A percentile compares a stretch with the other conserved stretches of the same genome.
These are phyloP conservation scores for Odocoileus hemionus DNA, from an alignment of 2,113 vertebrate species.

Conservation along the genomic window DNA sequence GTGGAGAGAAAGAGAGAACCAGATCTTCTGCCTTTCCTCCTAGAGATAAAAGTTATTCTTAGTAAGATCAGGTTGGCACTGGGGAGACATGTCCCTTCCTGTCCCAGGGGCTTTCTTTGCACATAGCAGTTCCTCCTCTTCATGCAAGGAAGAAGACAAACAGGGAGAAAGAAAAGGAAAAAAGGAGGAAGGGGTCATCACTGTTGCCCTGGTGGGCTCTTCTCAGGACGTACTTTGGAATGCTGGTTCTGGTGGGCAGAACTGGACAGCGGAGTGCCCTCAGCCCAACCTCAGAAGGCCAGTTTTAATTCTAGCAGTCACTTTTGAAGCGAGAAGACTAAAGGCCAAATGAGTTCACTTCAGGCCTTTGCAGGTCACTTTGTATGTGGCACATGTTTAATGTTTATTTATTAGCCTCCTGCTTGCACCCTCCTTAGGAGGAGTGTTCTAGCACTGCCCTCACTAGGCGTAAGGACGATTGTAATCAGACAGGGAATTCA, in stretches of 20 bases:
- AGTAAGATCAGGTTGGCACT: neutral
- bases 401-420: neutral
- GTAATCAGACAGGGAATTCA: neutral
- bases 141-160: neutral
- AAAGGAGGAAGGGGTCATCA: too few species aligned
- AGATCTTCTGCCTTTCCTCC: neutral
- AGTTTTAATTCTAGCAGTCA: neutral
- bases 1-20: neutral
- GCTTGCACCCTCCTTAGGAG: neutral
- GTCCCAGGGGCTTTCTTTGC: neutral
- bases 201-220: neutral
- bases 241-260: neutral
- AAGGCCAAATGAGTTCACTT: neutral
- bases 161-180: neutral
- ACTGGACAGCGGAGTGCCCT: neutral
- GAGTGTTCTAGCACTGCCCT: neutral
- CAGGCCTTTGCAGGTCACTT: neutral
- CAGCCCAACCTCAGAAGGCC: neutral
- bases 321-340: neutral
- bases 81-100: neutral
- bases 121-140: neutral
- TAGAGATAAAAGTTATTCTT: constrained; percentile 25
- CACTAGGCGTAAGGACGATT: neutral
- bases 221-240: neutral
- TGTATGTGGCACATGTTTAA: neutral